Conservation (phyloP, 2,888 invertebrate species). For the Parthenolecanium corni region DNA sequence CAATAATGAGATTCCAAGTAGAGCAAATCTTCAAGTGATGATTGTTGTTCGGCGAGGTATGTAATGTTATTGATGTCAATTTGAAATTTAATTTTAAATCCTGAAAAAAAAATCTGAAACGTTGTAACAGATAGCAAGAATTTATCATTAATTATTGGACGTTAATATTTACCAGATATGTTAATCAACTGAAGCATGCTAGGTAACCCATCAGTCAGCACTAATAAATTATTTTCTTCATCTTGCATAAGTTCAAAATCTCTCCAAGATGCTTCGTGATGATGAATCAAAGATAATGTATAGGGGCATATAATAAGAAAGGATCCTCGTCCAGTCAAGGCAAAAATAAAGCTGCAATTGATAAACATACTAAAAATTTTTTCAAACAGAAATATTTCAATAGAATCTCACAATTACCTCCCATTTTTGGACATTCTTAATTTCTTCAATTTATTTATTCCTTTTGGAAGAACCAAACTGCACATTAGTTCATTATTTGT, state of each 20-base stretch:
- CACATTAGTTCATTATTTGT: no score
- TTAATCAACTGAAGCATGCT: conserved; percentile 23
- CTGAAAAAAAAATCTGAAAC: conserved; percentile 33
- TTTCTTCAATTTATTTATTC: no score
- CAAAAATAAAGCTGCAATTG: conserved; percentile 31
- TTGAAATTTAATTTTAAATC: conserved; percentile 36
- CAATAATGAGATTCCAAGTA: conserved; percentile 37
- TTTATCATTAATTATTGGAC: neutral
- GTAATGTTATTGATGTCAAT: conserved; percentile 36
- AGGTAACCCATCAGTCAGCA: conserved; percentile 24
- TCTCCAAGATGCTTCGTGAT: conserved; percentile 32
- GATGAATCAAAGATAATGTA: conserved; percentile 32
- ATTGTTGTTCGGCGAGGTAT: conserved; percentile 36
- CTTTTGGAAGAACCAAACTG: no score
- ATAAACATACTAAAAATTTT: no score
- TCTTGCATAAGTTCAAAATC: conserved; percentile 34
- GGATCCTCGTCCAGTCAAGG: conserved; percentile 33
- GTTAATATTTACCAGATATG: conserved; percentile 23
- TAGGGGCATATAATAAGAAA: conserved; percentile 34
- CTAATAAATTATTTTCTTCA: conserved; percentile 29
- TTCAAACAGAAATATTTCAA: no score
- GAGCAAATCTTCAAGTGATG: conserved; percentile 36
- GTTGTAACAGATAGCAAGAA: neutral
- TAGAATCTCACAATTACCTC: no score
- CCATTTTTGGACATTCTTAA: no score